These are phyloP conservation scores for Psammodynastes pulverulentus DNA, from an alignment of 2,113 vertebrate genomes.

Conservation along the genomic window DNA sequence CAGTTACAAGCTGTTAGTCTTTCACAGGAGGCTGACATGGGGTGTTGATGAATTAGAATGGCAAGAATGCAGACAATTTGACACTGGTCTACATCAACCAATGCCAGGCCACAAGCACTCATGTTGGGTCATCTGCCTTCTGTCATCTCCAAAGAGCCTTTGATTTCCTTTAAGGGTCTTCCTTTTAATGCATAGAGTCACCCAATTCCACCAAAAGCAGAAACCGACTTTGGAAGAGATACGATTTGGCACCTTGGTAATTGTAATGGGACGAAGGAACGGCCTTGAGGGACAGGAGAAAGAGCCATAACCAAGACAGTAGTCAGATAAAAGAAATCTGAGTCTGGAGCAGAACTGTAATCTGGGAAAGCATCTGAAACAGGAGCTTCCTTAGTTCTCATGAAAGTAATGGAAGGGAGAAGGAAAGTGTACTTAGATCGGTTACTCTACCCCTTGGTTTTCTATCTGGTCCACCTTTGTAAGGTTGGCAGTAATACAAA, in stretches of 20 bases:
- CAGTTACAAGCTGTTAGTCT: not conserved
- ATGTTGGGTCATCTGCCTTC: slow-evolving; percentile 32
- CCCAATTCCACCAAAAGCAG: slow-evolving; percentile 24
- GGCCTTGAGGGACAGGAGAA: not conserved
- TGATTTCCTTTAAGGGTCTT: slow-evolving; percentile 44
- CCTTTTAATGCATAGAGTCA: slow-evolving; percentile 15
- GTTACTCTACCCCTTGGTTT: not conserved
- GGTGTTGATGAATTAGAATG: slow-evolving; percentile 55
- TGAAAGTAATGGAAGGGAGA: not conserved
- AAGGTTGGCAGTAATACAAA: not conserved
- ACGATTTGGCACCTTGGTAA: not conserved
- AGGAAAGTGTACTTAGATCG: not conserved
- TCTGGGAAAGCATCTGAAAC: not conserved
- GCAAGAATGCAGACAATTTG: slow-evolving; percentile 57
- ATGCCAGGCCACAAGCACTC: slow-evolving; percentile 26
- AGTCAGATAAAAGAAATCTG: not conserved
- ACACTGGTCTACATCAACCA: slow-evolving; percentile 48
- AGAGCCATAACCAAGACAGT: not conserved
- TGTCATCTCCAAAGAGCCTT: slow-evolving; percentile 5
- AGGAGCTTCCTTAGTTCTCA: not conserved
- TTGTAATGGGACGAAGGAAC: not conserved
- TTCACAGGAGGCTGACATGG: not conserved
- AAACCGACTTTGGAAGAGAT: slow-evolving; percentile 12
- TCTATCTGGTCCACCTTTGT: not conserved
- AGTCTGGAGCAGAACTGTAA: not conserved